Percentiles rank a stretch among this genome's conserved stretches.
Conservation (phyloP, 2,888 invertebrate species). For the Lithophane semibrunnea region DNA sequence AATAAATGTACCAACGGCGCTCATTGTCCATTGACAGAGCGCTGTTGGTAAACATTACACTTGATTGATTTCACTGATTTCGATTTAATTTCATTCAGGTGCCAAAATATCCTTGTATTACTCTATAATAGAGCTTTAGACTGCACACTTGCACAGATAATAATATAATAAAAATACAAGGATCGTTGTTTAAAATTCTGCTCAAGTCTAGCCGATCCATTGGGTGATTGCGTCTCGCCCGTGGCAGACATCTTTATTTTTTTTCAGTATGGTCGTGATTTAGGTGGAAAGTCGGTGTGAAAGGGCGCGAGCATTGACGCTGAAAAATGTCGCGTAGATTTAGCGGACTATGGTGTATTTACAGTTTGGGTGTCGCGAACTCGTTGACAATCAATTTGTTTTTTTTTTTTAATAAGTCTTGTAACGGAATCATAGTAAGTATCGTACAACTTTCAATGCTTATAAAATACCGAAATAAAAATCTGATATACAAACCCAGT, state of each 20-base stretch:
- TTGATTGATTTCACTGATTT: too few species aligned
- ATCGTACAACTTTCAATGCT: not conserved
- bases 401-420: too few species aligned
- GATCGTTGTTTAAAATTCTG: conserved; percentile 80
- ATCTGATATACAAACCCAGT: too few species aligned
- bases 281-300: conserved; percentile 58
- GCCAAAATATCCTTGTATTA: not conserved
- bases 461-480: too few species aligned
- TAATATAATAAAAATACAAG: conserved; percentile 71
- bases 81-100: not conserved
- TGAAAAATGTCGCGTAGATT: conserved; percentile 43
- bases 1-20: not conserved
- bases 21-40: too few species aligned
- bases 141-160: conserved; percentile 44
- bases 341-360: not conserved
- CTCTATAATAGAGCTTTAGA: conserved; percentile 28
- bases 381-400: not conserved
- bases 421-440: too few species aligned
- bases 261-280: conserved; percentile 63
- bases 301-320: conserved; percentile 52
- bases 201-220: conserved; percentile 75
- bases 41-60: too few species aligned
- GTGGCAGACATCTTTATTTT: conserved; percentile 68
- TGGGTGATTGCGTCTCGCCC: conserved; percentile 80
- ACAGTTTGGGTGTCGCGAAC: not conserved